These are phyloP conservation scores for Psittacus erithacus DNA, from an alignment of 2,113 vertebrate genomes.

Conservation along the genomic window DNA sequence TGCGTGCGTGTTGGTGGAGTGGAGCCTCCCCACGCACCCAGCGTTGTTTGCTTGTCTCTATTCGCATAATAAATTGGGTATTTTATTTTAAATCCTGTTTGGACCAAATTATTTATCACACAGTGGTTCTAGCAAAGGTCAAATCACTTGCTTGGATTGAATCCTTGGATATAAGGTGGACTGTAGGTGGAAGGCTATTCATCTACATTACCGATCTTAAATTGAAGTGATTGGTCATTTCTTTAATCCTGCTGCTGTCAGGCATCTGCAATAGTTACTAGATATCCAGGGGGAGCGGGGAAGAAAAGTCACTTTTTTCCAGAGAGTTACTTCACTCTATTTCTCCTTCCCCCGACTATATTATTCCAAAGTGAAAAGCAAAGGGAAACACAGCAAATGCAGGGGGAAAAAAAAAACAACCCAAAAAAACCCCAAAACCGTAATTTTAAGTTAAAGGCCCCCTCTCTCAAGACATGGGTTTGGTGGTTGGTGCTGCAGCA, in stretches of 20 bases:
- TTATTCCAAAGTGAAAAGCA: not conserved
- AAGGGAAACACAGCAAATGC: not conserved
- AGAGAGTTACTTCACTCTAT: not conserved
- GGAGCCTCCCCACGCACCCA: too few relatives aligned
- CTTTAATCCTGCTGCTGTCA: not conserved
- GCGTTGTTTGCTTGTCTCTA: too few relatives aligned
- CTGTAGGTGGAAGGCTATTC: not conserved
- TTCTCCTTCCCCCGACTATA: not conserved
- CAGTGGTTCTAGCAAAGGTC: not conserved
- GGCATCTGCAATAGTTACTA: too few relatives aligned
- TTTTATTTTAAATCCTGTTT: too few relatives aligned
- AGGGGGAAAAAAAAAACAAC: too few relatives aligned
- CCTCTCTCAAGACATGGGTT: fast-evolving
- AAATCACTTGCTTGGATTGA: not conserved
- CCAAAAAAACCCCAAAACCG: not conserved
- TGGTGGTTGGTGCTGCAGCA: not conserved
- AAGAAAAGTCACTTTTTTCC: not conserved
- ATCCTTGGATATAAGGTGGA: not conserved
- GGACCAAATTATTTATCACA: too few relatives aligned
- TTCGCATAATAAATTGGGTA: too few relatives aligned
- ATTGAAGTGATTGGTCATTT: not conserved
- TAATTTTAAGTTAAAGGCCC: not conserved
- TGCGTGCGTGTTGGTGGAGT: too few relatives aligned
- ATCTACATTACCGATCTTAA: not conserved
- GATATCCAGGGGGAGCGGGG: not conserved